Conservation (phyloP, 2,797 vertebrate genomes). For the Hemibagrus guttatus region DNA sequence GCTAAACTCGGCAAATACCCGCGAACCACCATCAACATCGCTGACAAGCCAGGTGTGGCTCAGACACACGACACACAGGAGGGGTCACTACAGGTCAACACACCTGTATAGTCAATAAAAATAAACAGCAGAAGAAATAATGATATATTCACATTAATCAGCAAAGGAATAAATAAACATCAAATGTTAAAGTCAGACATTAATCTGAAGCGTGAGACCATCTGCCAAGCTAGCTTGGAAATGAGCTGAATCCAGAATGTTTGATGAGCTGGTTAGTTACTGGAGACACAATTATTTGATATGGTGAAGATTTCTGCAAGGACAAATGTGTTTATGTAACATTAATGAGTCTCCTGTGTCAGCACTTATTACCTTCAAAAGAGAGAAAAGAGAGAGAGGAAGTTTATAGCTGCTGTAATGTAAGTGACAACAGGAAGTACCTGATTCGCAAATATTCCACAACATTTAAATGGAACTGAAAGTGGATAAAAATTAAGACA, state of each 20-base stretch:
- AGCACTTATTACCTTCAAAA: background rate
- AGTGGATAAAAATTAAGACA: background rate
- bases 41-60: slow-evolving; percentile 79
- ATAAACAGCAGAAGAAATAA: background rate
- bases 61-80: background rate
- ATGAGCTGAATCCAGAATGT: background rate
- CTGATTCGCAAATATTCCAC: no score
- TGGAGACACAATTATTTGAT: background rate
- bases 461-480: background rate
- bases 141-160: background rate
- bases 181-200: background rate
- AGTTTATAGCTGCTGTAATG: background rate
- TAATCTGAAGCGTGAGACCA: background rate
- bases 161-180: background rate
- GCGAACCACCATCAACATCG: slow-evolving; percentile 84
- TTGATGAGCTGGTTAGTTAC: background rate
- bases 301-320: no score
- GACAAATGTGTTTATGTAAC: background rate
- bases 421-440: background rate
- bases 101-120: no score
- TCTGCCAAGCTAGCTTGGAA: background rate
- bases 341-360: background rate
- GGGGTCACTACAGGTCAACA: background rate
- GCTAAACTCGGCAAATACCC: slow-evolving; percentile 88
- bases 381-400: background rate